These are phyloP conservation scores for Pocillopora verrucosa DNA, from an alignment of 64 coral and sea anemone genomes.

Conservation along the genomic window DNA sequence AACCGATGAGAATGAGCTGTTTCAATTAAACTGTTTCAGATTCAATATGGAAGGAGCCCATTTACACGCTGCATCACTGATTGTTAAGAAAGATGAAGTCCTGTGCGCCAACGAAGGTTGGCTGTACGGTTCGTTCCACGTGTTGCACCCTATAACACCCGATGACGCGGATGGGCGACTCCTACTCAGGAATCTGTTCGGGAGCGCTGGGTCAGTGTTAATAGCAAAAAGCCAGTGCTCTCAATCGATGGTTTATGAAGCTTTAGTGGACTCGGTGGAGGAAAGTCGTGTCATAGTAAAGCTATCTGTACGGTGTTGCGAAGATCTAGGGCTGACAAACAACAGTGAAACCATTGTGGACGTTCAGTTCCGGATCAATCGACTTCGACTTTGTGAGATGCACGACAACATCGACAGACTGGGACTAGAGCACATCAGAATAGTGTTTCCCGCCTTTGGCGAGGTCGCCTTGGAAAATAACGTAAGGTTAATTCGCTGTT, in stretches of 20 bases:
- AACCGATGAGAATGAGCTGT: neutral
- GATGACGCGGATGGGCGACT: slow-evolving; percentile 72
- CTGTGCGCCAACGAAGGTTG: slow-evolving; percentile 2
- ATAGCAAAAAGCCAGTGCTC: neutral
- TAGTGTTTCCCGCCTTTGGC: slow-evolving; percentile 49
- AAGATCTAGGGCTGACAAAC: slow-evolving; percentile 47
- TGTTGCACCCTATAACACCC: slow-evolving; percentile 34
- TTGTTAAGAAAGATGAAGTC: slow-evolving; percentile 9
- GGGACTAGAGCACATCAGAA: slow-evolving; percentile 24
- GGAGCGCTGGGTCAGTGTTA: slow-evolving; percentile 1
- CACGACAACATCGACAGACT: slow-evolving; percentile 71
- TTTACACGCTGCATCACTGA: neutral
- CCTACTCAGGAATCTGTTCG: slow-evolving; percentile 54
- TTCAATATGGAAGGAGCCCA: neutral
- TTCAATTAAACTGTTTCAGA: neutral
- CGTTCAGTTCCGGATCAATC: slow-evolving; percentile 66
- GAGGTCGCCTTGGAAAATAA: neutral
- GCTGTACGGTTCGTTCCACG: slow-evolving; percentile 33
- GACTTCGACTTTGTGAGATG: slow-evolving; percentile 74
- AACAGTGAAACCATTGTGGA: slow-evolving; percentile 15
- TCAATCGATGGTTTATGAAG: slow-evolving; percentile 50
- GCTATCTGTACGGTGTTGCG: slow-evolving; percentile 36
- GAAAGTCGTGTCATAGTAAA: slow-evolving; percentile 44
- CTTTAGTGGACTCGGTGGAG: slow-evolving; percentile 41
- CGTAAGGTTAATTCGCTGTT: neutral